Evolutionary conservation across 2,888 invertebrate species (phyloP).

Genomic region (Aphelenchoides bicaudatus): DNA sequence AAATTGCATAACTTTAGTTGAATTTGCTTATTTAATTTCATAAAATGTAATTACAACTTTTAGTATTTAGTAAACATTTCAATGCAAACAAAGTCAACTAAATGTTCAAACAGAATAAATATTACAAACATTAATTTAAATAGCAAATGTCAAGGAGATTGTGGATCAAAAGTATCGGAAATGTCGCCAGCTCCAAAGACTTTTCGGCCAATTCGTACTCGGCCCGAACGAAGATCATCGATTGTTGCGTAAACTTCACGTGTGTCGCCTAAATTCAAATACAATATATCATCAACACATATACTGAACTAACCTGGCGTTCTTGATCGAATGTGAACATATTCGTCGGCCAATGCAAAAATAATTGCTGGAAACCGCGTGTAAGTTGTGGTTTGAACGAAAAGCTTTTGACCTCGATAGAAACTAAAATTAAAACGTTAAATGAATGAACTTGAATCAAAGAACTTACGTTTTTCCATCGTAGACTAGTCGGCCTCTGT

Average conservation of each 20-base stretch:
- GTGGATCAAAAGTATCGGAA: background rate
- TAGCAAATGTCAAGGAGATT: background rate
- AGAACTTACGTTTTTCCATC: constrained; percentile 20
- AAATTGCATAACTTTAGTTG: too few relatives aligned
- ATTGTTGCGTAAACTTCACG: constrained; percentile 21
- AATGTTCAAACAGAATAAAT: background rate
- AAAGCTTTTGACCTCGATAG: constrained; percentile 12
- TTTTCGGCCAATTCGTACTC: constrained; percentile 20
- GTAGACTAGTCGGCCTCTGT: constrained; percentile 11
- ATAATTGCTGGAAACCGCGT: constrained; percentile 17
- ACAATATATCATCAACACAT: too few relatives aligned
- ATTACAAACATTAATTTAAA: background rate
- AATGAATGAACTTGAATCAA: background rate
- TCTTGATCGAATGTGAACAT: constrained; percentile 2
- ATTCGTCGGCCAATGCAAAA: constrained; percentile 13
- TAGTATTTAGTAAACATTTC: too few relatives aligned
- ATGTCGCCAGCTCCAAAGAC: background rate
- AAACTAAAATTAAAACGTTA: constrained; percentile 5
- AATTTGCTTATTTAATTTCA: background rate
- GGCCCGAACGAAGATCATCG: constrained; percentile 16
- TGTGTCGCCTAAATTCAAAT: constrained; percentile 18
- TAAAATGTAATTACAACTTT: too few relatives aligned
- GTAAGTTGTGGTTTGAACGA: constrained; percentile 20
- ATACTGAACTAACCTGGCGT: too few relatives aligned
- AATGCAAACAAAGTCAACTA: too few relatives aligned